Evolutionary conservation across 2,797 vertebrate genomes (phyloP).

Genomic region (Borostomias antarcticus): DNA sequence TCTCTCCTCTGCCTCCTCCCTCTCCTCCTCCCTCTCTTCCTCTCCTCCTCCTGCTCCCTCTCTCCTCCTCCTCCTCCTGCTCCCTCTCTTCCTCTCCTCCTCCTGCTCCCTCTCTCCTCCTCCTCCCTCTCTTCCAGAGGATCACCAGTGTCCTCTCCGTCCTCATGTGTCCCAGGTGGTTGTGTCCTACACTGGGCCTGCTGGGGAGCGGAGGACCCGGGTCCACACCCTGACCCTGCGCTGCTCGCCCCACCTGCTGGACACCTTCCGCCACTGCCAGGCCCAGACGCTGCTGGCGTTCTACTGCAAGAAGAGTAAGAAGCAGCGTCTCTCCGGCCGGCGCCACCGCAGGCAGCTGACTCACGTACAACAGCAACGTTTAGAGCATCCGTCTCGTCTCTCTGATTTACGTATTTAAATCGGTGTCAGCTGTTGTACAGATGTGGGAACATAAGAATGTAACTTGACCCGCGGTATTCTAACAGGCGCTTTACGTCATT

Average conservation of each 20-base stretch:
- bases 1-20: conserved; percentile 3
- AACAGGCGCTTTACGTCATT: too few species aligned
- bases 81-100: too few species aligned
- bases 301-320: conserved; percentile 80
- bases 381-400: too few species aligned
- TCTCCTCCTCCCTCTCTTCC: conserved; percentile 22
- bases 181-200: conserved; percentile 67
- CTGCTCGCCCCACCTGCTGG: conserved; percentile 72
- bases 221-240: conserved; percentile 73
- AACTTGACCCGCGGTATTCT: too few species aligned
- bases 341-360: not conserved
- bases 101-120: conserved; percentile 63
- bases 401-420: too few species aligned
- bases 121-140: too few species aligned
- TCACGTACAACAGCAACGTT: not conserved
- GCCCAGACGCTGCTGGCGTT: conserved; percentile 78
- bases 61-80: conserved; percentile 38
- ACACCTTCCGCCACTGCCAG: conserved; percentile 76
- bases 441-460: too few species aligned
- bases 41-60: conserved; percentile 28
- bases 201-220: conserved; percentile 68
- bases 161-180: conserved; percentile 69
- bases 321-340: not conserved
- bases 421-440: too few species aligned
- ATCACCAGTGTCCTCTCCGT: too few species aligned